Evolutionary conservation across 2,888 invertebrate genomes (phyloP).

Genomic region (Subacronicta megacephala): DNA sequence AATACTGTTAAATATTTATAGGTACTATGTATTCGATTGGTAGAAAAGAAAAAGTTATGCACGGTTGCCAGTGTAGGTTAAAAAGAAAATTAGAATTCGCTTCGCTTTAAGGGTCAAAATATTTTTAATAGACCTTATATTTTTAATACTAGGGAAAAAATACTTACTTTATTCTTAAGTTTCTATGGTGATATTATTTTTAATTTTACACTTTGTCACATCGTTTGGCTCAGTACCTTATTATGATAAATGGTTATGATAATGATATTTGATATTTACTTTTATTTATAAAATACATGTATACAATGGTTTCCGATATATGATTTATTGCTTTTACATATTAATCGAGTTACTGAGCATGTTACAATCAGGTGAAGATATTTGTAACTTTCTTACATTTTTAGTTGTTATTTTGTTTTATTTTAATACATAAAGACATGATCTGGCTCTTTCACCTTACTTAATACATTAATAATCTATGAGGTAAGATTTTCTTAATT

Average conservation of each 20-base stretch:
- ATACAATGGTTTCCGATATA: slow-evolving; percentile 30
- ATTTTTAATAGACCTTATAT: not conserved
- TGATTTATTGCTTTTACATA: slow-evolving; percentile 15
- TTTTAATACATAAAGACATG: slow-evolving; percentile 21
- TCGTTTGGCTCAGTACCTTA: slow-evolving; percentile 23
- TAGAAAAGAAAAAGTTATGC: too few species aligned
- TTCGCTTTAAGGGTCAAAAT: not conserved
- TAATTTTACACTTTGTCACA: slow-evolving; percentile 39
- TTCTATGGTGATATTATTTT: slow-evolving; percentile 6
- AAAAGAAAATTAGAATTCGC: too few species aligned
- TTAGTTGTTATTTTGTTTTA: slow-evolving; percentile 3
- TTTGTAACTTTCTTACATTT: slow-evolving; percentile 13
- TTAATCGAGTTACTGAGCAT: slow-evolving; percentile 36
- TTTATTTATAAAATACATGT: slow-evolving; percentile 1
- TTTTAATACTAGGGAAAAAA: slow-evolving; percentile 24
- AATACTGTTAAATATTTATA: not conserved
- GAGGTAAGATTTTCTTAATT: slow-evolving; percentile 52
- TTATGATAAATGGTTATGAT: slow-evolving; percentile 3
- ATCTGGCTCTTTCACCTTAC: slow-evolving; percentile 41
- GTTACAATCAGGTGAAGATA: slow-evolving; percentile 40
- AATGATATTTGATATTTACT: slow-evolving; percentile 17
- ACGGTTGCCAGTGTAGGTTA: too few species aligned
- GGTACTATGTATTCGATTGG: too few species aligned
- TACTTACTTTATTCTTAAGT: slow-evolving; percentile 23
- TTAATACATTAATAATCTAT: slow-evolving; percentile 40